A percentile compares a stretch with the other conserved stretches of the same genome.
Conservation (phyloP, 2,888 invertebrate species). For the Tolmerus cingulatus region DNA sequence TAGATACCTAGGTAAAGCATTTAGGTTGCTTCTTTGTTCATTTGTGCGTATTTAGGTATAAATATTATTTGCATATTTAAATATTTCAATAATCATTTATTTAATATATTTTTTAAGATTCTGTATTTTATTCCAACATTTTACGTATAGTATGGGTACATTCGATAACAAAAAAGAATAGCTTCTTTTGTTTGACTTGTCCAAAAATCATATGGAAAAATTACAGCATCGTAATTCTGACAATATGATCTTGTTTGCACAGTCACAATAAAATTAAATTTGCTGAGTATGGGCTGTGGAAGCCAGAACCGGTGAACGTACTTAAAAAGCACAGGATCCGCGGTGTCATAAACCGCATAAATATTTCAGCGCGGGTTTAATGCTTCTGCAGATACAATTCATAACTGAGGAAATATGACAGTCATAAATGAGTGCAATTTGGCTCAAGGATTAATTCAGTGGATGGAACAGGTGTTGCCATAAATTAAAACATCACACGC, state of each 20-base stretch:
- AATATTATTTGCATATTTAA: no score
- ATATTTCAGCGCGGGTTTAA: background rate
- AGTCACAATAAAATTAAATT: background rate
- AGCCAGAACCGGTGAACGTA: background rate
- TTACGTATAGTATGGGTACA: no score
- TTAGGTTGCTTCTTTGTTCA: no score
- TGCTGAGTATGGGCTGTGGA: background rate
- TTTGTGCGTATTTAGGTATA: no score
- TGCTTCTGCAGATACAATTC: background rate
- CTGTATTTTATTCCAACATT: no score
- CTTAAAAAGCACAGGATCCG: background rate
- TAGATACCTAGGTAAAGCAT: no score
- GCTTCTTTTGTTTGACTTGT: background rate
- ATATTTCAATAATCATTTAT: no score
- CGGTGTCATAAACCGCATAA: background rate
- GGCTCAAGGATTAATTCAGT: background rate
- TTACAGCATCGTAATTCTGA: background rate
- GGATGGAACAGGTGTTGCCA: background rate
- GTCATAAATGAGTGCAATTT: background rate
- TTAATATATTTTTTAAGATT: no score
- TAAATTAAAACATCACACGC: background rate
- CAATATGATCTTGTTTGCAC: background rate
- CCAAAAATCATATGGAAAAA: background rate
- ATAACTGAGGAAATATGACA: background rate
- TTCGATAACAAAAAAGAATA: background rate